Evolutionary conservation across 2,797 vertebrate species (phyloP).

Genomic region (Parambassis ranga): DNA sequence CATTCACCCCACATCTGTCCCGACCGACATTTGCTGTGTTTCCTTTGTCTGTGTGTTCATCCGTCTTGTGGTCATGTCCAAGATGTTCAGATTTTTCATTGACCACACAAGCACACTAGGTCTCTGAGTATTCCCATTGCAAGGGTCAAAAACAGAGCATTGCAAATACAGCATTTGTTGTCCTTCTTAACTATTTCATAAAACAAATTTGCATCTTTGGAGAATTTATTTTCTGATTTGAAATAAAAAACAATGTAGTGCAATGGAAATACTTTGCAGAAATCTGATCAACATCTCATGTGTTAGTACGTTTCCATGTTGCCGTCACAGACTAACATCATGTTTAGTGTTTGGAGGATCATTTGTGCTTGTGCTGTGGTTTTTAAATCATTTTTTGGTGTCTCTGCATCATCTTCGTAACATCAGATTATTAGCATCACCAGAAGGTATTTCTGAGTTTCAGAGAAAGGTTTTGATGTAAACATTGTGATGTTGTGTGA

Average conservation of each 20-base stretch:
- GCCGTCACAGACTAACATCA: background rate
- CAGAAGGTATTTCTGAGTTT: slow-evolving; percentile 8
- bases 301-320: slow-evolving; percentile 2
- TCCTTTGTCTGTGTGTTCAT: slow-evolving; percentile 17
- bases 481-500: slow-evolving; percentile 29
- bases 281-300: slow-evolving; percentile 23
- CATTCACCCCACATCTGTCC: slow-evolving; percentile 55
- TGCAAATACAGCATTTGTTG: background rate
- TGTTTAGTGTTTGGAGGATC: slow-evolving; percentile 11
- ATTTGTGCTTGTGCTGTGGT: slow-evolving; percentile 57
- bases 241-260: background rate
- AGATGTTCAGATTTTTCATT: slow-evolving; percentile 42
- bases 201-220: background rate
- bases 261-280: slow-evolving; percentile 47
- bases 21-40: slow-evolving; percentile 14
- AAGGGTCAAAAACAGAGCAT: background rate
- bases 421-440: slow-evolving; percentile 5
- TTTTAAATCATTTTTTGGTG: slow-evolving; percentile 14
- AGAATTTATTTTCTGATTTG: background rate
- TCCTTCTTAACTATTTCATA: background rate
- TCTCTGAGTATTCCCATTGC: slow-evolving; percentile 50
- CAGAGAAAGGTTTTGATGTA: slow-evolving; percentile 19
- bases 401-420: slow-evolving; percentile 29
- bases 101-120: too few species aligned
- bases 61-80: background rate